These are phyloP conservation scores for Lithobates sylvaticus DNA, from an alignment of 2,797 vertebrate genomes.

Conservation along the genomic window DNA sequence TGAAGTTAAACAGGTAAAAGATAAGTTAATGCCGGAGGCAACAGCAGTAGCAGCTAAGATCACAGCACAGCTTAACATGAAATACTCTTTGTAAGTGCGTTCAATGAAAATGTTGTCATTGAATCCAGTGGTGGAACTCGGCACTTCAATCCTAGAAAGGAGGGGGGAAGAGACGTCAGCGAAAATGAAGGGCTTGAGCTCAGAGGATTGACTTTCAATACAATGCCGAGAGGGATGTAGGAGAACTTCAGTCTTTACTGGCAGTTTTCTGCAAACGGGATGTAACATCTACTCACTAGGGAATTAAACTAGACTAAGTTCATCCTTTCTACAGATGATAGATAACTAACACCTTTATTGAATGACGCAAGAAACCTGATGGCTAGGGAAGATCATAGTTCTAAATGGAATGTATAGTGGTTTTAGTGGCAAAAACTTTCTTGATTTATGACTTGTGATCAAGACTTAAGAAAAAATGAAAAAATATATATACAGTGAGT, in stretches of 20 bases:
- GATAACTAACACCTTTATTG: slow-evolving; percentile 5
- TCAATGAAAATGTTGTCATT: slow-evolving; percentile 44
- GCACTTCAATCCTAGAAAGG: not conserved
- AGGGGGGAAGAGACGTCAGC: slow-evolving; percentile 7
- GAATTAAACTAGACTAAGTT: not conserved
- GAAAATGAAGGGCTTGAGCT: not conserved
- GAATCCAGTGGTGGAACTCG: slow-evolving; percentile 24
- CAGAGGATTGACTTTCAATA: not conserved
- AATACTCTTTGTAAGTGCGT: slow-evolving; percentile 16
- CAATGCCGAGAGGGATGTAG: not conserved
- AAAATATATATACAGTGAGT: too few species aligned
- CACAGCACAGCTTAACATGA: slow-evolving; percentile 42
- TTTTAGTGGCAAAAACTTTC: too few species aligned
- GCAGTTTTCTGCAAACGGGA: not conserved
- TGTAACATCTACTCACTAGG: not conserved
- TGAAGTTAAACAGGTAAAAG: not conserved
- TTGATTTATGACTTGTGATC: too few species aligned
- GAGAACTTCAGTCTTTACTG: not conserved
- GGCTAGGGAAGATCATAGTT: too few species aligned
- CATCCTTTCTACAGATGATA: not conserved
- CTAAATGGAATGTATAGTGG: too few species aligned
- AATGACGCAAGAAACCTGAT: too few species aligned
- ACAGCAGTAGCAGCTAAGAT: slow-evolving; percentile 4
- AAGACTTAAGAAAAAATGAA: too few species aligned
- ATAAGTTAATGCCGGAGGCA: slow-evolving; percentile 27